These are phyloP conservation scores for Leontocebus nigricollis DNA, from an alignment of 2,797 vertebrate genomes.

Conservation along the genomic window DNA sequence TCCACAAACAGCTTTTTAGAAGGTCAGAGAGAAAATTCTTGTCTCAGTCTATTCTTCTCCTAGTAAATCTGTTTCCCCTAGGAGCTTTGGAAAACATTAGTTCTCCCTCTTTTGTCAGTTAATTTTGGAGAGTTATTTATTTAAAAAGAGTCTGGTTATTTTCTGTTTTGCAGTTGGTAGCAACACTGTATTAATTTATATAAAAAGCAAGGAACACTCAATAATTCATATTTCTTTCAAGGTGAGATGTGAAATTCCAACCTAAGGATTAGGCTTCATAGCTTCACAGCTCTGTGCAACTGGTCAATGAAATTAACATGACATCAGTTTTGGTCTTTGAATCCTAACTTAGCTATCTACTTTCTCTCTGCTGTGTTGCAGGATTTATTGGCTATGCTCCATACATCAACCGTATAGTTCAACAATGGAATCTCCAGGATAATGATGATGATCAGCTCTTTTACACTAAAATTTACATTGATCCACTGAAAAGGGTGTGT, in stretches of 20 bases:
- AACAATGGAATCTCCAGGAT: constrained; percentile 96
- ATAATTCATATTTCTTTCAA: neutral
- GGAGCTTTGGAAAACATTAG: neutral
- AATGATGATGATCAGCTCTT: constrained; percentile 99
- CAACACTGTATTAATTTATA: neutral
- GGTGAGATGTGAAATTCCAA: neutral
- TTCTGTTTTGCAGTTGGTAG: neutral
- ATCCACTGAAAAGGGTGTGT: constrained; percentile 92
- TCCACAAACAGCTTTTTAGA: constrained; percentile 44
- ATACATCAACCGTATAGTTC: constrained; percentile 90
- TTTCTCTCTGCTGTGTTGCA: constrained; percentile 79
- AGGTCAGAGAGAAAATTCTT: neutral
- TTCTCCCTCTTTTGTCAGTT: neutral
- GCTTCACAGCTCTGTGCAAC: neutral
- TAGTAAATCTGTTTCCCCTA: neutral
- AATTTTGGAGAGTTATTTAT: neutral
- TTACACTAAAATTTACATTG: constrained; percentile 97
- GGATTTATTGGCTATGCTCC: constrained; percentile 96
- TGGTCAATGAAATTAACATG: neutral
- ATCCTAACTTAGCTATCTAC: neutral
- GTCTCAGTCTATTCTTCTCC: neutral
- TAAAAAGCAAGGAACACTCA: neutral
- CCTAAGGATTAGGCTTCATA: neutral
- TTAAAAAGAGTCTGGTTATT: neutral
- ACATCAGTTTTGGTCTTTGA: neutral